Conservation (phyloP, 2,797 vertebrate genomes). For the Sebastes alutus region DNA sequence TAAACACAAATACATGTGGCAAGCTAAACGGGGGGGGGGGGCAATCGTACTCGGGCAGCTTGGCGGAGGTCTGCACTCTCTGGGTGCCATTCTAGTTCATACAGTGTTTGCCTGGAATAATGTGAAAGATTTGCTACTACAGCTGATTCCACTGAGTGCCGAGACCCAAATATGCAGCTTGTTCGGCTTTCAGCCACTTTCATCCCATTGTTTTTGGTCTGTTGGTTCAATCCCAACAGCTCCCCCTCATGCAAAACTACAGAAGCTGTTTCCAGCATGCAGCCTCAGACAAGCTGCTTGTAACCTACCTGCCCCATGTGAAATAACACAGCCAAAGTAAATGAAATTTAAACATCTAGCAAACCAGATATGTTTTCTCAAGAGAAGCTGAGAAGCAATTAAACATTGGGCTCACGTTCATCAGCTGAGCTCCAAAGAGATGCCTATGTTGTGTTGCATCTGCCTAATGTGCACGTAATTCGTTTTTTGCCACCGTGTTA, state of each 20-base stretch:
- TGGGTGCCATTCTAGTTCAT: too few species aligned
- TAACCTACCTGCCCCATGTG: constrained; percentile 26
- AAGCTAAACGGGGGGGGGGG: too few species aligned
- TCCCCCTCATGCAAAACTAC: background rate
- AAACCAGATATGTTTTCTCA: constrained; percentile 6
- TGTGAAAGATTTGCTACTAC: background rate
- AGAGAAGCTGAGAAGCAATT: constrained; percentile 18
- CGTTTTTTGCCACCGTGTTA: background rate
- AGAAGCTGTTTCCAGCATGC: constrained; percentile 7
- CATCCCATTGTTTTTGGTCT: constrained; percentile 26
- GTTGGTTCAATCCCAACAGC: constrained; percentile 11
- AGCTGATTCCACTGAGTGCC: constrained; percentile 2
- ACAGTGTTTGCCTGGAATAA: background rate
- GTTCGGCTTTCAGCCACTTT: constrained; percentile 10
- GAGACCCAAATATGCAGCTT: background rate
- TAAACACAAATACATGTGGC: too few species aligned
- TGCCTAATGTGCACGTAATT: background rate
- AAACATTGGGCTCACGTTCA: constrained; percentile 10
- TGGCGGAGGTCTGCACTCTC: too few species aligned
- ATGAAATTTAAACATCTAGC: constrained; percentile 36
- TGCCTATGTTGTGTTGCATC: background rate
- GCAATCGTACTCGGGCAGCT: too few species aligned
- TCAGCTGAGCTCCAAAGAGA: constrained; percentile 16
- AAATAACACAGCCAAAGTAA: constrained; percentile 33
- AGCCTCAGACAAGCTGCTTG: constrained; percentile 19